These are phyloP conservation scores for Neelides folsomi DNA, from an alignment of 2,888 invertebrate genomes.

Conservation along the genomic window DNA sequence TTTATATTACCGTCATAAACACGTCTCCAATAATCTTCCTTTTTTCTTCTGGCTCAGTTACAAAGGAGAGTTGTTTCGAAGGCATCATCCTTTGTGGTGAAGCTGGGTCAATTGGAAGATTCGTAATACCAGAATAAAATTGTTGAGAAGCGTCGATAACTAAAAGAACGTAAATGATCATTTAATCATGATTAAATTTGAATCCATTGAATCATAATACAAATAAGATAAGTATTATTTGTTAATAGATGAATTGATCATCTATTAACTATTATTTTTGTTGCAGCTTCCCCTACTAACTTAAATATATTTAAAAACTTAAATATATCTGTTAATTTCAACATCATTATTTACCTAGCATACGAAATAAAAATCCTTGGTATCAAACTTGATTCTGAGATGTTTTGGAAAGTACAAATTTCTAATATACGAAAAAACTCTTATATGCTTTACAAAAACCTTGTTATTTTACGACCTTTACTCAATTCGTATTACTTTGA, in stretches of 20 bases:
- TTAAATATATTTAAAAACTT: constrained; percentile 1
- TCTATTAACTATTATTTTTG: no score
- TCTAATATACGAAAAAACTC: no score
- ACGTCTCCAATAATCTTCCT: constrained; percentile 97
- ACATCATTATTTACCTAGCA: constrained; percentile 8
- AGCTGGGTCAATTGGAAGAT: constrained; percentile 49
- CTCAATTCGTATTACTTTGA: no score
- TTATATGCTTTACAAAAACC: no score
- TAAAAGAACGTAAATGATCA: constrained; percentile 29
- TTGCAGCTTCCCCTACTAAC: neutral
- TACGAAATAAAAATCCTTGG: no score
- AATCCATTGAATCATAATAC: no score
- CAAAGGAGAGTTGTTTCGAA: constrained; percentile 73
- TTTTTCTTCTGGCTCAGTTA: constrained; percentile 90
- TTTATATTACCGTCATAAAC: constrained; percentile 62
- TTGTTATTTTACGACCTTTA: no score
- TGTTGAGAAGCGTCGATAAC: constrained; percentile 44
- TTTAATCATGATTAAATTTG: no score
- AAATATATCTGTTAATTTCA: constrained; percentile 5
- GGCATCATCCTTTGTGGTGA: constrained; percentile 46
- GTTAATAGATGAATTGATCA: no score
- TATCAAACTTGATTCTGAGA: no score
- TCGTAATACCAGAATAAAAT: constrained; percentile 58
- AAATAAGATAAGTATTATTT: no score
- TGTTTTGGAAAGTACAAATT: no score